Conservation (phyloP, 2,888 invertebrate species). For the Dysmachus trigonus region DNA sequence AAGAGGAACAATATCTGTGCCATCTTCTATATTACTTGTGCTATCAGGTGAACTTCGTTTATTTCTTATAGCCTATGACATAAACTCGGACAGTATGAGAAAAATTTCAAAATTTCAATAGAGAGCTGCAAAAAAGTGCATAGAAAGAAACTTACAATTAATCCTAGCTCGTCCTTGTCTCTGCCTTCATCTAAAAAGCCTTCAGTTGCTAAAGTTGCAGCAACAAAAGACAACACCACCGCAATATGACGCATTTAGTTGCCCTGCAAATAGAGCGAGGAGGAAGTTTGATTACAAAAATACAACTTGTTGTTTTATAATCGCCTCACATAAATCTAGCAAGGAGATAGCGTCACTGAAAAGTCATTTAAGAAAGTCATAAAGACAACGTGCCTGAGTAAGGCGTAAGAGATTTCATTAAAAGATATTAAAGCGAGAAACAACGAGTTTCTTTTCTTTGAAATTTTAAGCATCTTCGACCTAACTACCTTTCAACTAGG, state of each 20-base stretch:
- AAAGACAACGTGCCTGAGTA: neutral
- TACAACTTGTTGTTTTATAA: conserved; percentile 6
- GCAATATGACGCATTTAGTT: conserved; percentile 18
- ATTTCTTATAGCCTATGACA: neutral
- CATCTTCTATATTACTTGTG: neutral
- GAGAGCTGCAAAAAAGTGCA: neutral
- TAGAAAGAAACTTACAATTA: neutral
- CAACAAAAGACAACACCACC: conserved; percentile 12
- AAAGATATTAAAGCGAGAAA: conserved; percentile 17
- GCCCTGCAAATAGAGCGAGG: conserved; percentile 1
- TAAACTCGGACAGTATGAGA: neutral
- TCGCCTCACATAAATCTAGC: neutral
- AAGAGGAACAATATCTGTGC: neutral
- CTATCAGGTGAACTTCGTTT: neutral
- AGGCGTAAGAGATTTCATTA: conserved; percentile 26
- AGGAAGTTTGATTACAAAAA: conserved; percentile 5
- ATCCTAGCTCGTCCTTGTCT: neutral
- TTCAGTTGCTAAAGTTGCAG: neutral
- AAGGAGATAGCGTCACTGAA: neutral
- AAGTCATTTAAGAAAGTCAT: neutral
- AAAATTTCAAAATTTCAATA: neutral
- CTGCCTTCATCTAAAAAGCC: neutral
- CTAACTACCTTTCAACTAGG: neutral
- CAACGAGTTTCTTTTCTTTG: neutral
- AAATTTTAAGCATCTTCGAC: conserved; percentile 3